phyloP scores from a whole-genome alignment of 2,113 vertebrate species.

The Trematocara stigmaticum region DNA sequence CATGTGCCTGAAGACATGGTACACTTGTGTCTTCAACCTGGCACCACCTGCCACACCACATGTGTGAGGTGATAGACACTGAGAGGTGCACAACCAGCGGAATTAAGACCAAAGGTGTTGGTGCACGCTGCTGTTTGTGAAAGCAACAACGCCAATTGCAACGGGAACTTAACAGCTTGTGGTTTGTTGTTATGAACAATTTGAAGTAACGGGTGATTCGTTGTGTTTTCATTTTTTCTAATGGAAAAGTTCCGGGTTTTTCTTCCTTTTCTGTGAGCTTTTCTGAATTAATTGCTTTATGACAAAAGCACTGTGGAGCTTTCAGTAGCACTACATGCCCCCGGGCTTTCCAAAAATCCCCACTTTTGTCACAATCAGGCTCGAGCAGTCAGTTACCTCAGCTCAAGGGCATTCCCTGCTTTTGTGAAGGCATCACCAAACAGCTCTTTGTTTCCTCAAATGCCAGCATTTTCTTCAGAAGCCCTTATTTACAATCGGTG shows the following conservation, averaged over 20 bases:
- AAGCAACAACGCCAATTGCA: not conserved
- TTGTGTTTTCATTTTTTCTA: not conserved
- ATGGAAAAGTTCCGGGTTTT: not conserved
- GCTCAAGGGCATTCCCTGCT: not conserved
- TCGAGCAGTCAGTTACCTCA: not conserved
- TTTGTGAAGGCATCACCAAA: constrained; percentile 6
- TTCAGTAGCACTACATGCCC: not conserved
- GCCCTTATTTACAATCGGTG: not conserved
- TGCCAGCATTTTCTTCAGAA: not conserved
- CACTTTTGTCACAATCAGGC: not conserved
- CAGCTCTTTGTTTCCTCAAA: constrained; percentile 14
- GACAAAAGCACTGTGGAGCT: not conserved
- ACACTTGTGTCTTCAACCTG: not conserved
- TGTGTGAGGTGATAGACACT: not conserved
- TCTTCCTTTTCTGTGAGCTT: not conserved
- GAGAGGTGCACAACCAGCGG: not conserved
- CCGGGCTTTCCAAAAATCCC: not conserved
- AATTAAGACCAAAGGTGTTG: not conserved
- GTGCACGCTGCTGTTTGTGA: not conserved
- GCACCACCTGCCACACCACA: not conserved
- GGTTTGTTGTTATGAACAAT: not conserved
- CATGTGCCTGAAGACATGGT: not conserved
- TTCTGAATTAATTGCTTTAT: not conserved
- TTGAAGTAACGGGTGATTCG: not conserved
- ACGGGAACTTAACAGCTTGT: not conserved